A percentile compares a stretch with the other conserved stretches of the same genome.
phyloP scores from a whole-genome alignment of 2,888 invertebrate species.

The Torymus aiolomorphi region DNA sequence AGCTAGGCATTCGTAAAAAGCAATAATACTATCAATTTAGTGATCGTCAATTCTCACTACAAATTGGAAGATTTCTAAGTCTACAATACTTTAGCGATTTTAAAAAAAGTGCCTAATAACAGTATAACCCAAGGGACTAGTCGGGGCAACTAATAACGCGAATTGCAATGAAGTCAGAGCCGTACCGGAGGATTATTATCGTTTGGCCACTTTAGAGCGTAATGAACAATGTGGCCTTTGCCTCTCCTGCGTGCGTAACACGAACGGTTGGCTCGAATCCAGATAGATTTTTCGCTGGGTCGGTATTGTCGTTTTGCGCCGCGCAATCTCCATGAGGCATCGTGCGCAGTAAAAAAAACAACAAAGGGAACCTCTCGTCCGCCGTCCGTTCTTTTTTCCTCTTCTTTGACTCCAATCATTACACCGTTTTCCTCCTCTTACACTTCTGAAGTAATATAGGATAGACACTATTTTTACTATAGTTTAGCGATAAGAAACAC shows the following conservation, averaged over 20 bases:
- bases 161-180: conserved; percentile 16
- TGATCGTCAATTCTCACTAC: too few species aligned
- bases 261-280: conserved; percentile 56
- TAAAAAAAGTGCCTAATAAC: not conserved
- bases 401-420: conserved; percentile 53
- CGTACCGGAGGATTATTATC: conserved; percentile 54
- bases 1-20: conserved; percentile 68
- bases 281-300: conserved; percentile 55
- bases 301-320: conserved; percentile 55
- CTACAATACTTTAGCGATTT: not conserved
- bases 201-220: conserved; percentile 54
- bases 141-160: not conserved
- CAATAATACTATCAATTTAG: conserved; percentile 11
- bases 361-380: conserved; percentile 34
- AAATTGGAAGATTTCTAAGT: too few species aligned
- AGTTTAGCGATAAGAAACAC: conserved; percentile 13
- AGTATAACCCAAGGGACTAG: not conserved
- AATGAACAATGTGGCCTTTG: conserved; percentile 49
- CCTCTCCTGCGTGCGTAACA: conserved; percentile 8
- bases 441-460: conserved; percentile 14
- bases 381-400: conserved; percentile 31
- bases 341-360: conserved; percentile 16
- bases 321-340: conserved; percentile 54
- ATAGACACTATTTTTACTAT: conserved; percentile 12
- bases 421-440: conserved; percentile 31